These are phyloP conservation scores for Epinephelus cyanopodus DNA, from an alignment of 2,113 vertebrate species.

Conservation along the genomic window DNA sequence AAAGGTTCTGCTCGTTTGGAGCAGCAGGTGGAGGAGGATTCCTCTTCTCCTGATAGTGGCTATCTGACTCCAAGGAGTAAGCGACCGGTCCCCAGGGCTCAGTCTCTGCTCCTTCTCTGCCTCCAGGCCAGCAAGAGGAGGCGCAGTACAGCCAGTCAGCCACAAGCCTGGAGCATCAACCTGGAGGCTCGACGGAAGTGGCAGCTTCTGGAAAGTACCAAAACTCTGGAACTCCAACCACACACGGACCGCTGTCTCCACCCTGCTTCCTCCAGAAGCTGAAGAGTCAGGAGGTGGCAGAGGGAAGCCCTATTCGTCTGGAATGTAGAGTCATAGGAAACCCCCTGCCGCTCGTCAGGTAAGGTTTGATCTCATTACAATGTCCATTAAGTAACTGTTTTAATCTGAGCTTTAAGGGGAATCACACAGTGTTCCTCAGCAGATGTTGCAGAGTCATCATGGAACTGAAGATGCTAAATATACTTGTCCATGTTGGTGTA, in stretches of 20 bases:
- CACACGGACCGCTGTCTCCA: constrained; percentile 74
- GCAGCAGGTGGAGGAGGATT: constrained; percentile 89
- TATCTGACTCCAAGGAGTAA: constrained; percentile 92
- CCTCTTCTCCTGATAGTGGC: constrained; percentile 96
- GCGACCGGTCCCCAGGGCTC: constrained; percentile 73
- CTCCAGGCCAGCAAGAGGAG: constrained; percentile 40
- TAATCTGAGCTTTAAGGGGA: background rate
- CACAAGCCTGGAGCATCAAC: constrained; percentile 12
- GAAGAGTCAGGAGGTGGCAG: constrained; percentile 94
- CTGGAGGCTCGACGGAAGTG: background rate
- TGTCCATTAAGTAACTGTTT: background rate
- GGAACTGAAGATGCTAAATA: background rate
- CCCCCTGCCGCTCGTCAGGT: constrained; percentile 92
- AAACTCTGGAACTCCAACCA: constrained; percentile 48
- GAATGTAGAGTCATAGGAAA: constrained; percentile 92
- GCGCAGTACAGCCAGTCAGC: constrained; percentile 32
- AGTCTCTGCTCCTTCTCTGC: constrained; percentile 62
- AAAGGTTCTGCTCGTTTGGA: constrained; percentile 87
- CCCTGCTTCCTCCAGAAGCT: constrained; percentile 95
- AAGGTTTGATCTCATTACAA: constrained; percentile 15
- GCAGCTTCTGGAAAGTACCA: constrained; percentile 41
- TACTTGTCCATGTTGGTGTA: background rate
- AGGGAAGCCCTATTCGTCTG: constrained; percentile 91
- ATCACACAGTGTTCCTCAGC: background rate
- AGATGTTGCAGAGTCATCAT: background rate